Base-by-base conservation (phyloP, 2,888 invertebrate genomes). In the Mechanitis mazaeus region DNA sequence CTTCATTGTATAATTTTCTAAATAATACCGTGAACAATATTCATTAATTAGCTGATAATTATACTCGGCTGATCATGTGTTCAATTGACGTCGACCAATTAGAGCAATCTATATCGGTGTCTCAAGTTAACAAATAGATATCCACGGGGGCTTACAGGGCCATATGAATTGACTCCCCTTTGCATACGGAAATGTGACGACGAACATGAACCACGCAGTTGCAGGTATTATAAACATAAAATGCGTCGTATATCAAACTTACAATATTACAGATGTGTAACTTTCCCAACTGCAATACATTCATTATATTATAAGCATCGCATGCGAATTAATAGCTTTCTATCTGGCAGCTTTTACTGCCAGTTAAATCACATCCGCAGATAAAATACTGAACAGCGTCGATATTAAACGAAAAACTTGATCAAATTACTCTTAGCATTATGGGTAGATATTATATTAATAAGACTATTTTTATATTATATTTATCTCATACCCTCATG, bases 121-220 rank as follows among this genome's bases (percentile, higher is more conserved):
- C 70, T 72, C 79, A 85, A 87, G 87, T 87, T 86, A 87, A 88
- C 83, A 81, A 87, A 78, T 85, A 88, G 86, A 88, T 85, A 83
- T 81, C 78, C 79, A 73, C 76, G 69, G 78, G 82, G 77, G 75
- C 79, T 70, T 74, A 75, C 85, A 84, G 75, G 89, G 90, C 77
- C 87, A 80, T 83, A 84, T 86, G 86, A 88, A 88, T 89, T 85
- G 77, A 72, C 71, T 60, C 63, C 64, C 64, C 65, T 64, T 55
- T 54, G 11, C 31, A 56, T 57, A 55, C 68, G 72, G 70, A 71
- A 70, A 63, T 58, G 70, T 69, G 69, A 63, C 63, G 63, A 54
- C 50, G 54, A 38, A 35, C 58, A 54, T 54, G 54, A 38, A 35
- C 58, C 42, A 69, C 72, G 69, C 68, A 70, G 64, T 58, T 69